Percentiles rank a stretch among this genome's conserved stretches.
These are phyloP conservation scores for Epirrhoe tristata DNA, from an alignment of 2,888 invertebrate species.

Conservation along the genomic window DNA sequence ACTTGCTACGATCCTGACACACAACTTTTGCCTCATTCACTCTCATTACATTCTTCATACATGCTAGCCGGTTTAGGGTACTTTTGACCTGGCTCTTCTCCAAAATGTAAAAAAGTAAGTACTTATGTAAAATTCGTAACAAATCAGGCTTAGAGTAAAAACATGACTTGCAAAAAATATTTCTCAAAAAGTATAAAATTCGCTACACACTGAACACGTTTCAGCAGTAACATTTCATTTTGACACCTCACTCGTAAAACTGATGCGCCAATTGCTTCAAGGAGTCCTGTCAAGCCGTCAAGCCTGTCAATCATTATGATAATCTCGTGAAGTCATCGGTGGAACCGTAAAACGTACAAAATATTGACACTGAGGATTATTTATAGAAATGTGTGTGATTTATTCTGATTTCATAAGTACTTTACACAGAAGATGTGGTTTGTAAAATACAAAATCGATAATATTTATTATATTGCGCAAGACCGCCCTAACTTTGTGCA, in stretches of 20 bases:
- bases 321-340: slow-evolving; percentile 38
- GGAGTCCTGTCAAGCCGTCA: slow-evolving; percentile 38
- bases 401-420: slow-evolving; percentile 4
- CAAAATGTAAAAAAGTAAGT: too few species aligned
- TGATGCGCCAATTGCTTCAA: slow-evolving; percentile 50
- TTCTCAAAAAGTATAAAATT: slow-evolving; percentile 31
- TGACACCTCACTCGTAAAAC: slow-evolving; percentile 56
- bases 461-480: not conserved
- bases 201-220: slow-evolving; percentile 23
- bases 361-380: slow-evolving; percentile 23
- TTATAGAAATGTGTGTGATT: slow-evolving; percentile 15
- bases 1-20: too few species aligned
- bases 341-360: slow-evolving; percentile 35
- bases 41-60: too few species aligned
- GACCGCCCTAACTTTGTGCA: not conserved
- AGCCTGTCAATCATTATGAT: not conserved
- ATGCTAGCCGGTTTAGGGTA: too few species aligned
- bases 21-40: too few species aligned
- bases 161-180: not conserved
- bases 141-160: not conserved
- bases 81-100: too few species aligned
- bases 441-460: not conserved
- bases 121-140: too few species aligned
- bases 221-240: slow-evolving; percentile 26
- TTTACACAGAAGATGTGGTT: slow-evolving; percentile 2